Evolutionary conservation across 2,797 vertebrate genomes (phyloP).

Genomic region (Hydrolagus colliei): DNA sequence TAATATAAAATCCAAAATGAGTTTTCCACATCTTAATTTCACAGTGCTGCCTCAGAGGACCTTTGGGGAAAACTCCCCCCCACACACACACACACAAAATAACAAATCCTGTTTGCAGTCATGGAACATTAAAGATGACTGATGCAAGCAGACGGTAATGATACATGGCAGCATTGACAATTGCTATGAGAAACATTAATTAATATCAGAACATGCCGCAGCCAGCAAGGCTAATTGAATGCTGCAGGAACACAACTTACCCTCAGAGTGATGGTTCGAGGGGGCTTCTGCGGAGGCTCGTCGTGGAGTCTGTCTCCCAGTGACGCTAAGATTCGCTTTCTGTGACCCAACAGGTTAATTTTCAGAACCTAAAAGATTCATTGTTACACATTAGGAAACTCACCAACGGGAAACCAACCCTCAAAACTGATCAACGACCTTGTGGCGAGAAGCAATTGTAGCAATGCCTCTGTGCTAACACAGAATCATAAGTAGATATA

Average conservation of each 20-base stretch:
- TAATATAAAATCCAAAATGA: constrained; percentile 27
- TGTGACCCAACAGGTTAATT: constrained; percentile 87
- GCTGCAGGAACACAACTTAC: constrained; percentile 51
- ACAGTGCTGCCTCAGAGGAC: constrained; percentile 19
- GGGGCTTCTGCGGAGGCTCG: constrained; percentile 90
- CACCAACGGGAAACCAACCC: not conserved
- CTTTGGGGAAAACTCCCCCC: constrained; percentile 25
- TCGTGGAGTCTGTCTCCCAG: constrained; percentile 92
- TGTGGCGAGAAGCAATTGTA: not conserved
- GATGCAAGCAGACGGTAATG: constrained; percentile 22
- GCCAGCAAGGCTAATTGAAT: constrained; percentile 8
- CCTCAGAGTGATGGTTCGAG: constrained; percentile 91
- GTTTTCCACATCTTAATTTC: constrained; percentile 27
- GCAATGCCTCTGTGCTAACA: not conserved
- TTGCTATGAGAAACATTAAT: constrained; percentile 20
- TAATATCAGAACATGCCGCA: constrained; percentile 2
- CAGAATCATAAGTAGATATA: not conserved
- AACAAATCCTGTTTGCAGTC: constrained; percentile 8
- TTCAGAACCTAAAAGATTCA: constrained; percentile 75
- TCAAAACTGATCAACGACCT: constrained; percentile 10
- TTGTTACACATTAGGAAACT: not conserved
- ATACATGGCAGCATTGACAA: constrained; percentile 35
- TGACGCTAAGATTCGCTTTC: constrained; percentile 89
- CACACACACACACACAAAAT: constrained; percentile 27
- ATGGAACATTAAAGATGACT: constrained; percentile 21